These are phyloP conservation scores for Nesidiocoris tenuis DNA, from an alignment of 2,888 invertebrate genomes.

Conservation along the genomic window DNA sequence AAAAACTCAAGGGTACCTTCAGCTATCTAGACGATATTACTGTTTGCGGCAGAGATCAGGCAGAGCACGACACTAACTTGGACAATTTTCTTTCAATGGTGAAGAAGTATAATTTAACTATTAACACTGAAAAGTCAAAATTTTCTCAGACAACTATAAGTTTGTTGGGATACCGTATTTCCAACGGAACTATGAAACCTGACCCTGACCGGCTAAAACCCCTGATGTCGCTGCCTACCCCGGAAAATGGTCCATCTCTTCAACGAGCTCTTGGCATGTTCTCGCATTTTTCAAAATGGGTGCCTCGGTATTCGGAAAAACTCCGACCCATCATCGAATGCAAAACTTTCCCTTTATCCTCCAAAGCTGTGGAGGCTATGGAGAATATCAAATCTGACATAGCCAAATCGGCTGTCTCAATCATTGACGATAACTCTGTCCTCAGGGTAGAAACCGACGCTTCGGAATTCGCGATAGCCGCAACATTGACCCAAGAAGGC, in stretches of 20 bases:
- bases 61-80: conserved; percentile 44
- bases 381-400: conserved; percentile 19
- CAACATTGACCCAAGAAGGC: conserved; percentile 17
- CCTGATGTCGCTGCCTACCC: neutral
- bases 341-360: conserved; percentile 9
- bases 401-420: neutral
- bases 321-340: conserved; percentile 9
- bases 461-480: conserved; percentile 2
- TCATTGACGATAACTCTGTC: neutral
- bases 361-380: conserved; percentile 7
- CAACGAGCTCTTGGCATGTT: conserved; percentile 15
- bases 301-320: conserved; percentile 14
- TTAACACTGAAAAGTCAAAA: conserved; percentile 34
- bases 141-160: conserved; percentile 10
- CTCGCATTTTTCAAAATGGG: conserved; percentile 37
- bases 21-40: conserved; percentile 43
- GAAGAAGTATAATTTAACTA: conserved; percentile 32
- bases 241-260: neutral
- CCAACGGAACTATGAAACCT: conserved; percentile 4
- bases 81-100: conserved; percentile 11
- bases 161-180: conserved; percentile 10
- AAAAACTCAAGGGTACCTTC: conserved; percentile 1
- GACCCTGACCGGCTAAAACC: conserved; percentile 25
- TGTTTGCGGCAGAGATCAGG: conserved; percentile 43
- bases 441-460: neutral